Base-by-base conservation (phyloP, 1,140 invertebrate genomes). In the Monochamus saltuarius region DNA sequence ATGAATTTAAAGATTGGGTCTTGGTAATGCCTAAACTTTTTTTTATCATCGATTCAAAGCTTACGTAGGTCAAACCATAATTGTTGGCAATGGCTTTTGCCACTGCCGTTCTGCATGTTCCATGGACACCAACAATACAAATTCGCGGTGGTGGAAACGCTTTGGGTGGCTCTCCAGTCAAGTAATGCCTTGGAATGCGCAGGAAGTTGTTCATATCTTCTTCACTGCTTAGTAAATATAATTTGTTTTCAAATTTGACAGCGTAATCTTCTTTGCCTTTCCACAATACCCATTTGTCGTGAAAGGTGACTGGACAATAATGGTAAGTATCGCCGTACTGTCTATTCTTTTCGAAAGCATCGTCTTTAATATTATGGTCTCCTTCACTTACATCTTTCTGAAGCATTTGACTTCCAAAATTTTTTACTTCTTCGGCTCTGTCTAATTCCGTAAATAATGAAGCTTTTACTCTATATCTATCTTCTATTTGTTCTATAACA, bases 231-330 rank as follows among this genome's bases (percentile, higher is more conserved):
- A 82, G 77, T 34, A 77, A 75, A 72, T 83, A 80, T 7, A 79
- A 50, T 72, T 80, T 81, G 56, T 82, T 77, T 59, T 80, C 68
- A 67, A 79, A 82, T 64, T 78, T 75, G 0, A 75, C 70, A 22
- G 70, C 62, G 61, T 79, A 82, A 49, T 83, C 77, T 42, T 78
- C 67, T 72, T 81, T 83, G 4, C 83, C 83, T 72, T 78, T 78
- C 81, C 82, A 83, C 11, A 86, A 66, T n/a, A 83, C 74, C 16
- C 74, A 71, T 60, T 82, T 66, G 40, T 80, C 72, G 50, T 73
- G 64, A 64, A 79, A 80, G 7, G 80, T 73, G 14, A 85, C 72
- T 10, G 83, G 83, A 65, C 84, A 85, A 59, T 79, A 85, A 56
- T 76, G 45, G 57, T 69, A 75, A 6, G 80, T 84, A 68, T 84